Percentiles rank a stretch among this genome's conserved stretches.
These are phyloP conservation scores for Podilymbus podiceps DNA, from an alignment of 2,113 vertebrate genomes.

Conservation along the genomic window DNA sequence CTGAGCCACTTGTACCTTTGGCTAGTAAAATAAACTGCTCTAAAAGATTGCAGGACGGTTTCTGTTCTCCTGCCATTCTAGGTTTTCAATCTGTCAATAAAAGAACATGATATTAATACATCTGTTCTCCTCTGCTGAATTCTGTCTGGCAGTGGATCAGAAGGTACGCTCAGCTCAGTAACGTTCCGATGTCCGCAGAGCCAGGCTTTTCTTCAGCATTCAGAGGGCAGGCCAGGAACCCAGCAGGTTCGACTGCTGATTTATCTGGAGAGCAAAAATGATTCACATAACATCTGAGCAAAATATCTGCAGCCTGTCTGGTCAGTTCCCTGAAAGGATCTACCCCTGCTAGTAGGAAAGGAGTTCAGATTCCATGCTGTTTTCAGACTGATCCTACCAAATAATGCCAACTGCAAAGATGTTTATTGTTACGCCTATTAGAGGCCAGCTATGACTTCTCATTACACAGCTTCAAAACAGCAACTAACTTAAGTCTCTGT, in stretches of 20 bases:
- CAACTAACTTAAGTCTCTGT: background rate
- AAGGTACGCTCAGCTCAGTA: background rate
- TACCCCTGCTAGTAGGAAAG: background rate
- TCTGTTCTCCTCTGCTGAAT: background rate
- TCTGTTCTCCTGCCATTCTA: slow-evolving; percentile 87
- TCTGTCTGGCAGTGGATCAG: background rate
- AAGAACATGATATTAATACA: slow-evolving; percentile 4
- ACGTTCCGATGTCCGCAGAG: background rate
- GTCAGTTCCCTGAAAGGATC: background rate
- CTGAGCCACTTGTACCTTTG: slow-evolving; percentile 80
- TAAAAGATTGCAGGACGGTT: slow-evolving; percentile 77
- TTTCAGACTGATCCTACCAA: background rate
- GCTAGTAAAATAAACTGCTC: slow-evolving; percentile 86
- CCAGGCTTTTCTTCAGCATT: background rate
- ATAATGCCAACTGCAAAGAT: background rate
- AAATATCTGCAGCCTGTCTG: background rate
- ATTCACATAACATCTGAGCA: background rate
- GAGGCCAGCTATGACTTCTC: background rate
- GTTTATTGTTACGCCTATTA: background rate
- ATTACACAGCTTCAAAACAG: background rate
- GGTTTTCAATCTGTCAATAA: slow-evolving; percentile 67
- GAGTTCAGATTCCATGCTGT: background rate
- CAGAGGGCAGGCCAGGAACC: background rate
- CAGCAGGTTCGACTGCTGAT: background rate
- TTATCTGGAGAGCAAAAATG: background rate